Evolutionary conservation across 1,140 invertebrate species (phyloP).

Genomic region (Drosophila suzukii): DNA sequence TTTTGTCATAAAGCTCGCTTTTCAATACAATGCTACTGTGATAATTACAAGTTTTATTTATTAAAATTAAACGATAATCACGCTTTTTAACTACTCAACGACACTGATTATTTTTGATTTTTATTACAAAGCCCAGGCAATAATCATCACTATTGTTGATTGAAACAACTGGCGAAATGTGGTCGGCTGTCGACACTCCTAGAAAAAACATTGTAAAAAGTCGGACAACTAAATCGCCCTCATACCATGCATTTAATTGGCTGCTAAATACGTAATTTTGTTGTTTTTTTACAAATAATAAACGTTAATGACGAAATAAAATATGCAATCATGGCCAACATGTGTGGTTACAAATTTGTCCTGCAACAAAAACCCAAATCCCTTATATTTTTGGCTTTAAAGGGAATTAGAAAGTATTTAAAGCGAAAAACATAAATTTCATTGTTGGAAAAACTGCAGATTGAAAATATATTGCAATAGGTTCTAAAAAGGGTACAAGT

Average conservation of each 20-base stretch:
- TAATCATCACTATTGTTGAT: constrained; percentile 2
- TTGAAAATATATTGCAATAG: too few relatives aligned
- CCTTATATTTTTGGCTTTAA: neutral
- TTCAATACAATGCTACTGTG: neutral
- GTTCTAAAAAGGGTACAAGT: too few relatives aligned
- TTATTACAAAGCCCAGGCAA: neutral
- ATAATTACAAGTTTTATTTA: neutral
- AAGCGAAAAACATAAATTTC: too few relatives aligned
- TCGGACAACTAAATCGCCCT: neutral
- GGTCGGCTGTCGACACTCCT: neutral
- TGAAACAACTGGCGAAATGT: neutral
- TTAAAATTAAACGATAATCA: neutral
- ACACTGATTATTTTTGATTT: neutral
- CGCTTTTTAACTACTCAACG: neutral
- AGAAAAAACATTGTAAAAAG: neutral
- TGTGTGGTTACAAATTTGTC: neutral
- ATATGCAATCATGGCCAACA: neutral
- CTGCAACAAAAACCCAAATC: neutral
- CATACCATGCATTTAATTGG: neutral
- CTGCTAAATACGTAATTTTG: neutral
- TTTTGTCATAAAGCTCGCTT: neutral
- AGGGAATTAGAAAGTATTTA: neutral
- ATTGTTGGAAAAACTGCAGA: too few relatives aligned
- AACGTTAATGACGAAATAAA: constrained; percentile 11
- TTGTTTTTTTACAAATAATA: neutral